A percentile compares a stretch with the other conserved stretches of the same genome.
Conservation (phyloP, 2,113 vertebrate species). For the Callipepla californica region DNA sequence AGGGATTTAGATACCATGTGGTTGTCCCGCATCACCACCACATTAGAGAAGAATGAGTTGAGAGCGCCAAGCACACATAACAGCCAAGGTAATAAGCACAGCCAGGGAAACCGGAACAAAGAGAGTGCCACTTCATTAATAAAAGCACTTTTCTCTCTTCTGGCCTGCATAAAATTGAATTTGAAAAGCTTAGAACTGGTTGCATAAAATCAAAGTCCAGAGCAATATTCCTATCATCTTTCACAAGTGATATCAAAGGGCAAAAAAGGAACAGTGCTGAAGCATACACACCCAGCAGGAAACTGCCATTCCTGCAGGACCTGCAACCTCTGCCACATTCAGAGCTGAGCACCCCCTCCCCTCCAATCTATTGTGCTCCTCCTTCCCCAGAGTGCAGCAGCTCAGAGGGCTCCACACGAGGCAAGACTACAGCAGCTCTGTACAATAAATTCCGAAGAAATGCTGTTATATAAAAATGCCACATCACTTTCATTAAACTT, state of each 20-base stretch:
- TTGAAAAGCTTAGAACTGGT: neutral
- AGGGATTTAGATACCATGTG: neutral
- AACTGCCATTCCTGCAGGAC: neutral
- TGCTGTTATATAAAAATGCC: neutral
- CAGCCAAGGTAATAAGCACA: slow-evolving; percentile 23
- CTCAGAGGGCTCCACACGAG: neutral
- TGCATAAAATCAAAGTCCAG: neutral
- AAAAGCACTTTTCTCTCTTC: slow-evolving; percentile 16
- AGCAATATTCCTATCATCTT: slow-evolving; percentile 3
- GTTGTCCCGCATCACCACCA: slow-evolving; percentile 20
- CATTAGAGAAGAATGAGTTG: neutral
- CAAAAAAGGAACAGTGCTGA: neutral
- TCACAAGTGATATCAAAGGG: neutral
- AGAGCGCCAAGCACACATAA: slow-evolving; percentile 58
- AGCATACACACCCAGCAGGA: neutral
- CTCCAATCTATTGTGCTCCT: neutral
- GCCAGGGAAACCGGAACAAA: slow-evolving; percentile 52
- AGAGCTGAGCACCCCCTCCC: neutral
- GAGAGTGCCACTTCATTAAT: neutral
- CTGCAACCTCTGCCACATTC: neutral
- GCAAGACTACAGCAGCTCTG: neutral
- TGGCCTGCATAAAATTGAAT: neutral
- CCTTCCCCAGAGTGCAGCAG: neutral
- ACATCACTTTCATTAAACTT: neutral
- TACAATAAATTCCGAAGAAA: neutral